Conservation (phyloP, 2,888 invertebrate species). For the Ophion costatus region DNA sequence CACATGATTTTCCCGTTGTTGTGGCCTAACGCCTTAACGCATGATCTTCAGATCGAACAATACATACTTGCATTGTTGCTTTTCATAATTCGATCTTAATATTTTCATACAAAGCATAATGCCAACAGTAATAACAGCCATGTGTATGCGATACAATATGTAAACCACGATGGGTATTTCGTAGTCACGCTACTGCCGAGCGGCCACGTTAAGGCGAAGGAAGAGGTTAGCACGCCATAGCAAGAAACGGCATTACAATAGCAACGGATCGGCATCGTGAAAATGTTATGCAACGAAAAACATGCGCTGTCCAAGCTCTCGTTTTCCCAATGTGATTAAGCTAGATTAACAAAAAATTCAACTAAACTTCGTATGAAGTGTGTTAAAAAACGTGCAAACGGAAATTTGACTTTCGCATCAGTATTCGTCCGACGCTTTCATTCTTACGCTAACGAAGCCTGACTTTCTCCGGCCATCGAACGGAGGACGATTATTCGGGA, state of each 20-base stretch:
- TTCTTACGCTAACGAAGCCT: background rate
- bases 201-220: background rate
- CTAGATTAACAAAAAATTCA: background rate
- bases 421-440: background rate
- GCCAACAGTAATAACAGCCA: background rate
- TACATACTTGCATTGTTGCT: background rate
- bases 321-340: background rate
- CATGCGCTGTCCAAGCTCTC: background rate
- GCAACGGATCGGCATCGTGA: background rate
- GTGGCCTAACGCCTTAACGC: too few relatives aligned
- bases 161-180: background rate
- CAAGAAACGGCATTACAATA: background rate
- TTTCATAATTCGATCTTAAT: background rate
- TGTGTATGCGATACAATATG: background rate
- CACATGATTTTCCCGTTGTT: too few relatives aligned
- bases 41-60: background rate
- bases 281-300: background rate
- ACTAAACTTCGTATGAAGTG: background rate
- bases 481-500: background rate
- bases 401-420: background rate
- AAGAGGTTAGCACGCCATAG: conserved; percentile 6
- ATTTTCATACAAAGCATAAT: too few relatives aligned
- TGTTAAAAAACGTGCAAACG: background rate
- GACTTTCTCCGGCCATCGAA: background rate
- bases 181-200: background rate